Percentiles rank a stretch among this genome's conserved stretches.
Evolutionary conservation across 1,140 invertebrate genomes (phyloP).

Genomic region (Wiebesia pumilae): DNA sequence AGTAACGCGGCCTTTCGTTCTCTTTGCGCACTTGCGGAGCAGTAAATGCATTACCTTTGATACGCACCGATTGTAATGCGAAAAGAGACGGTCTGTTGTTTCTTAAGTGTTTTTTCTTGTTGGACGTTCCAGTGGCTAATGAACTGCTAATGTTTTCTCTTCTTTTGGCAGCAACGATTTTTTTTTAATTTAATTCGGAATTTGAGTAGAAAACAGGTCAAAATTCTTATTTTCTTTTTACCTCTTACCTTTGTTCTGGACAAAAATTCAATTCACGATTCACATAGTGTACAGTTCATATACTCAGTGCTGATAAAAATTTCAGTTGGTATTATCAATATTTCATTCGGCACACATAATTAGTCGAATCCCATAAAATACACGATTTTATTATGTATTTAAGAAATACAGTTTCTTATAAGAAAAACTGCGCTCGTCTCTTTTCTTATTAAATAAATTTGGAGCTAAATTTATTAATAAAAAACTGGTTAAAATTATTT

Average conservation of each 20-base stretch:
- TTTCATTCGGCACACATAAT: no score
- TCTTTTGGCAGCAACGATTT: background rate
- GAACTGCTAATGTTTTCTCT: constrained; percentile 22
- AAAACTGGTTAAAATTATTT: no score
- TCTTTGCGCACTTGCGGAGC: background rate
- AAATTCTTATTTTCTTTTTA: background rate
- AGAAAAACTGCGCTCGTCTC: no score
- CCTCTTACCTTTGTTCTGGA: background rate
- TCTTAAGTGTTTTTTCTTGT: background rate
- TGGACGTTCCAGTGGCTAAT: background rate
- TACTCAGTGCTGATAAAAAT: background rate
- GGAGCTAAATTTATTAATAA: no score
- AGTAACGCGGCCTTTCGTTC: background rate
- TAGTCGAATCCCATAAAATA: no score
- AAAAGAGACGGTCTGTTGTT: background rate
- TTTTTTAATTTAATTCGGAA: background rate
- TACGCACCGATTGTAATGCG: background rate
- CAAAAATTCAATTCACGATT: background rate
- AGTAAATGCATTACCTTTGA: background rate
- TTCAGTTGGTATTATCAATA: no score
- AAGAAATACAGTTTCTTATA: no score
- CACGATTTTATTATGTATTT: no score
- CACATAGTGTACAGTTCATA: background rate
- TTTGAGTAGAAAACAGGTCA: background rate
- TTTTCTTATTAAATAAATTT: no score